Conservation (phyloP, 1,140 invertebrate genomes). For the Drosophila lini region DNA sequence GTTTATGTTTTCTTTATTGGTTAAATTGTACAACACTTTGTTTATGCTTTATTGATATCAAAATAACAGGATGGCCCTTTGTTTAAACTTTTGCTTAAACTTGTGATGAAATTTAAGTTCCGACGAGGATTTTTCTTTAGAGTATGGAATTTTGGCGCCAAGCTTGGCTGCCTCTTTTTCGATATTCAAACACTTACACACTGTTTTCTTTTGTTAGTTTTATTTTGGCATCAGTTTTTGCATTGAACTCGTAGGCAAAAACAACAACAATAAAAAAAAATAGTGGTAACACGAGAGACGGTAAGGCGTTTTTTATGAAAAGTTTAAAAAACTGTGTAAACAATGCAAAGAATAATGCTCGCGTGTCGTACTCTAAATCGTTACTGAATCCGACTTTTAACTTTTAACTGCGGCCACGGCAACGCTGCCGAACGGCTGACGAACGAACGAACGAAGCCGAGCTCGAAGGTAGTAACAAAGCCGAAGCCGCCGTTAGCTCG, state of each 20-base stretch:
- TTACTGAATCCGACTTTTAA: constrained; percentile 71
- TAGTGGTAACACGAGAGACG: background rate
- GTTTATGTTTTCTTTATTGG: background rate
- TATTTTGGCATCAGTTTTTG: background rate
- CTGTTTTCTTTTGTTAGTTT: constrained; percentile 5
- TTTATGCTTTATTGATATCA: background rate
- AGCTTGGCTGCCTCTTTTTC: background rate
- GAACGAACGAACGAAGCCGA: constrained; percentile 1
- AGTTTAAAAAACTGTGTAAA: constrained; percentile 8
- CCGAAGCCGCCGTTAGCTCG: background rate
- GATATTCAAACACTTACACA: constrained; percentile 5
- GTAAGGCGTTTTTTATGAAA: background rate
- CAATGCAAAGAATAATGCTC: constrained; percentile 20
- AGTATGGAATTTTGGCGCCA: constrained; percentile 10
- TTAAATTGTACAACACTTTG: background rate
- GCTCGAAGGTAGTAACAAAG: background rate
- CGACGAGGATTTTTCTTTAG: background rate
- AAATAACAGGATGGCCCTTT: background rate
- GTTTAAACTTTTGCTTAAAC: background rate
- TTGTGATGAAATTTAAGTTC: background rate
- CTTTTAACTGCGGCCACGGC: constrained; percentile 48
- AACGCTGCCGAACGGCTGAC: background rate
- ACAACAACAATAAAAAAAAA: constrained; percentile 22
- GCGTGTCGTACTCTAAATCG: constrained; percentile 57
- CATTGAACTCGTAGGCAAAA: background rate